A percentile compares a stretch with the other conserved stretches of the same genome.
These are phyloP conservation scores for Dysmachus trigonus DNA, from an alignment of 2,888 invertebrate species.

Conservation along the genomic window DNA sequence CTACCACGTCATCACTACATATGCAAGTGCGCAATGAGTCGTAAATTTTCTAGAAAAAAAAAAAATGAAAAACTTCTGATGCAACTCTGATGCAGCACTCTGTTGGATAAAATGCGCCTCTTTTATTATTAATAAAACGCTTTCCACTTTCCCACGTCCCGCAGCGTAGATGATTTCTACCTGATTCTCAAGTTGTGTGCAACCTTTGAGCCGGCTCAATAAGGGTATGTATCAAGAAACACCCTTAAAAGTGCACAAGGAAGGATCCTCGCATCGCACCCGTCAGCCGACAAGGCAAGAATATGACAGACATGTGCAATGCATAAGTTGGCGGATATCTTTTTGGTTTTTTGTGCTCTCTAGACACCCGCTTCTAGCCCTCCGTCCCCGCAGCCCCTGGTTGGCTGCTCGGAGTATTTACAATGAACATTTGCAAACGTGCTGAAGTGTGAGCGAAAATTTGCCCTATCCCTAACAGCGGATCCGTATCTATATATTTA, in stretches of 20 bases:
- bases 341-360: not conserved
- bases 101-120: not conserved
- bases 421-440: constrained; percentile 2
- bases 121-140: not conserved
- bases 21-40: not conserved
- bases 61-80: not conserved
- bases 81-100: not conserved
- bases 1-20: not conserved
- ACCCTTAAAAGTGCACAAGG: not conserved
- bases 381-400: not conserved
- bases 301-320: constrained; percentile 6
- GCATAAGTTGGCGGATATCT: not conserved
- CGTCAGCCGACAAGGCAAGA: not conserved
- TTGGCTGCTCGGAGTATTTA: not conserved
- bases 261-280: not conserved
- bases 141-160: not conserved
- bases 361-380: not conserved
- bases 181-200: not conserved
- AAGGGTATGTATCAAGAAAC: constrained; percentile 2
- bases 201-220: constrained; percentile 17
- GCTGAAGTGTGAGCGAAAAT: not conserved
- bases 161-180: constrained; percentile 4
- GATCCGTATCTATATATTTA: not conserved
- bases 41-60: not conserved
- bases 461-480: not conserved